phyloP scores from a whole-genome alignment of 2,113 vertebrate species.

The Rhadina sibilatrix region DNA sequence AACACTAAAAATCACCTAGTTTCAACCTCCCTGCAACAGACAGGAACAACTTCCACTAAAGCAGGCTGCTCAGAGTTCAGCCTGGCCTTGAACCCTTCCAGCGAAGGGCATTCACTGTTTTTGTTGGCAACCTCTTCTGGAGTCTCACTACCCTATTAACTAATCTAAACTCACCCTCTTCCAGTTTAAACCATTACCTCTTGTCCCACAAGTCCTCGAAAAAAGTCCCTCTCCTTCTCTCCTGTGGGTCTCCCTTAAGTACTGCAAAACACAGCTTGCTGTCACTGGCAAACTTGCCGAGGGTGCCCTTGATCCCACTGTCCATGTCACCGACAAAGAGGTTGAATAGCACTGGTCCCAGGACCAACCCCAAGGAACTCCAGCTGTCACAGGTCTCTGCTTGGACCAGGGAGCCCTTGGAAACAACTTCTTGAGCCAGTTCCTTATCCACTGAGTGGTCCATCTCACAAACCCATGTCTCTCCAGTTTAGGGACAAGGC shows the following conservation, averaged over 20 bases:
- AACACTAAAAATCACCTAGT: not conserved
- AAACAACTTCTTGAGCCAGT: not conserved
- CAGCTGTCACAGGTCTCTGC: not conserved
- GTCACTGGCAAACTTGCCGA: not conserved
- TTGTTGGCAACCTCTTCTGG: not conserved
- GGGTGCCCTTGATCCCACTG: not conserved
- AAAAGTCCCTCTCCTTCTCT: not conserved
- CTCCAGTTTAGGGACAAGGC: not conserved
- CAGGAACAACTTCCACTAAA: not conserved
- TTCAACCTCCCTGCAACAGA: not conserved
- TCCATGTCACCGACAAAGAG: not conserved
- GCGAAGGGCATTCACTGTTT: not conserved
- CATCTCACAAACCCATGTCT: not conserved
- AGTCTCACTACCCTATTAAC: not conserved
- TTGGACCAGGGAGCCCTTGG: not conserved
- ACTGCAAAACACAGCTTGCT: not conserved
- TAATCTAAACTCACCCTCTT: not conserved
- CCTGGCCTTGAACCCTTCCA: not conserved
- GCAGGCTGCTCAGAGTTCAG: not conserved
- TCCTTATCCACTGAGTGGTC: not conserved
- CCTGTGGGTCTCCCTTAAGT: not conserved
- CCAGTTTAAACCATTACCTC: not conserved
- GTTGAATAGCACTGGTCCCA: rapidly evolving
- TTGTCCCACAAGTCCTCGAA: not conserved
- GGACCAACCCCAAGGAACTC: not conserved